Conservation (phyloP, 2,113 vertebrate species). For the Malurus elegans region DNA sequence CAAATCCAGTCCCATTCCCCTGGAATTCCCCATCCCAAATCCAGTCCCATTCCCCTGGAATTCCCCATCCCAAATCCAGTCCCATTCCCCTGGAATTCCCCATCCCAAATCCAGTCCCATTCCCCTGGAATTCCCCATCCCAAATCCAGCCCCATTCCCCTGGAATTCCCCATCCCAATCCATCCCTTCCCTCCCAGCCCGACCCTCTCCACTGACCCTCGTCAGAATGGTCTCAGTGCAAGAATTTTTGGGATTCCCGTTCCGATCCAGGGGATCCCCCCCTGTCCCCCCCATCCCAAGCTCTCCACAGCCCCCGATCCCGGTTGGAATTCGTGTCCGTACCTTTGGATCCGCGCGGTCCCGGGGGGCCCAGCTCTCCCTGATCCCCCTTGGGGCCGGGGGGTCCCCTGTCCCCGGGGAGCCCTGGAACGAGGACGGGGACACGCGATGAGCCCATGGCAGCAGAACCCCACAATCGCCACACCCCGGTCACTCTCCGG, state of each 20-base stretch:
- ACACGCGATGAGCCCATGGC: not conserved
- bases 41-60: accelerated
- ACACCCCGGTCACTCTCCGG: no score
- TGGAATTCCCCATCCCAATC: not conserved
- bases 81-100: accelerated
- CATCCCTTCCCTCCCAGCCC: not conserved
- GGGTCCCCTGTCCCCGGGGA: not conserved
- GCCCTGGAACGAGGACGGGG: not conserved
- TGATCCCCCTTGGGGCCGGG: not conserved
- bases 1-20: not conserved
- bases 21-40: not conserved
- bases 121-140: not conserved
- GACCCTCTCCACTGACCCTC: not conserved
- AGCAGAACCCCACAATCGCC: accelerated
- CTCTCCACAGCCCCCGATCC: not conserved
- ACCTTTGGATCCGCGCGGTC: not conserved
- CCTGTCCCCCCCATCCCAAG: not conserved
- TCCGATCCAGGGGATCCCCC: no score
- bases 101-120: not conserved
- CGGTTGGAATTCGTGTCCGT: not conserved
- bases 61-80: not conserved
- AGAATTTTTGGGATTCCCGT: not conserved
- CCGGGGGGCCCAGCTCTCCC: not conserved
- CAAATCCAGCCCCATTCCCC: not conserved
- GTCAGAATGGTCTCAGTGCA: accelerated